A percentile compares a stretch with the other conserved stretches of the same genome.
phyloP scores from a whole-genome alignment of 2,797 vertebrate species.

The Echiichthys vipera region DNA sequence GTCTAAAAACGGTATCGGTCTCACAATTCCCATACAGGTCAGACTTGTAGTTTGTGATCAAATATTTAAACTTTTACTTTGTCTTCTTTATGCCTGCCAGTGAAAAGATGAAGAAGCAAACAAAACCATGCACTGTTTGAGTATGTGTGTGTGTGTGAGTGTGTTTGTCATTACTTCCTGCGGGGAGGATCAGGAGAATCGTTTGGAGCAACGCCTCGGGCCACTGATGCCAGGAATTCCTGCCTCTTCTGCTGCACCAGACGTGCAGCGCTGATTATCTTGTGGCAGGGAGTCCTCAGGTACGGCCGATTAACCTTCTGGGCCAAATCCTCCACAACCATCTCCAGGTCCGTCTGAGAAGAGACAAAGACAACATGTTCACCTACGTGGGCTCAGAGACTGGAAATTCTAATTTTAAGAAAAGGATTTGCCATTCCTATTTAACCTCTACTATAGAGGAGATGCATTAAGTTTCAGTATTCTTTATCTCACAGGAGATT shows the following conservation, averaged over 20 bases:
- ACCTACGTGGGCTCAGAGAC: not conserved
- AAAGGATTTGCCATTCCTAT: not conserved
- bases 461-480: not conserved
- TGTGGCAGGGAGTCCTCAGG: conserved; percentile 96
- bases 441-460: not conserved
- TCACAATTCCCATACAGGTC: too few relatives aligned
- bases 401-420: not conserved
- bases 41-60: not conserved
- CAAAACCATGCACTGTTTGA: not conserved
- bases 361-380: conserved; percentile 1
- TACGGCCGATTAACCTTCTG: conserved; percentile 99
- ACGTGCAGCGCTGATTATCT: conserved; percentile 95
- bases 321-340: conserved; percentile 98
- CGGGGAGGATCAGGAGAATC: conserved; percentile 95
- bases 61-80: not conserved
- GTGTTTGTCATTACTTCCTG: conserved; percentile 87
- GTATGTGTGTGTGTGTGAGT: not conserved
- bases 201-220: conserved; percentile 95
- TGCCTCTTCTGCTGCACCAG: conserved; percentile 98
- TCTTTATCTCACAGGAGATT: not conserved
- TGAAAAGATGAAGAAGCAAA: not conserved
- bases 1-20: too few relatives aligned
- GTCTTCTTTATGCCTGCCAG: not conserved
- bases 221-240: conserved; percentile 97
- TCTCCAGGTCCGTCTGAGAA: conserved; percentile 95